Evolutionary conservation across 2,888 invertebrate genomes (phyloP), one percentile per base, ranked within the genome.

Genomic region (Arge pagana): DNA sequence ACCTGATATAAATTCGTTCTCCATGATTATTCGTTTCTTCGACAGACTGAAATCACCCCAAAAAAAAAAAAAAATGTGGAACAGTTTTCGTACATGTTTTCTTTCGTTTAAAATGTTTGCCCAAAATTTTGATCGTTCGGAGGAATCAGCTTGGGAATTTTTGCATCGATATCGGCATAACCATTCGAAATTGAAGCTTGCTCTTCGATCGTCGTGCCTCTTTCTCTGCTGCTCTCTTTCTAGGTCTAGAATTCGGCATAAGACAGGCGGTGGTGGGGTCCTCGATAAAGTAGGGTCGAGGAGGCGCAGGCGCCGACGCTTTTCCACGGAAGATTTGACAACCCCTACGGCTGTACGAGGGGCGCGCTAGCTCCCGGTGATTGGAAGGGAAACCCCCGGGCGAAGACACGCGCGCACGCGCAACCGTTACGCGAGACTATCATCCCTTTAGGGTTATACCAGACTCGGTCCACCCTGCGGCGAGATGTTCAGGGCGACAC

Each of bases 401-500:
- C 64, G 64, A 65, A 65, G 65, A 64, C 23, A 45, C 45, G 23
- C 45, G 45, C 45, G 45, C 45, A 21, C 13, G 33, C 33, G 45
- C 45, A 21, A 21, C 21, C 13, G 11, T 8, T 33, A 48, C 59
- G 62, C 18, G 45, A 31, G 31, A 45, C 45, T 35, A 40, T 11
- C 65, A 67, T 67, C 66, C 71, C 73, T 73, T 72, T 70, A 72
- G 72, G 72, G 72, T 72, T 70, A 70, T 69, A 26, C 24, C 24
- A 31, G 33, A 45, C 45, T 69, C 70, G 76, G 75, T 76, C 74
- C 76, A 76, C 76, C 76, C 76, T 73, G 74, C 74, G 76, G 76
- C 74, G 67, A 74, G 66, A 74, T 72, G 70, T 72, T 72, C 72
- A 72, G 74, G 72, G 76, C 71, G 76, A 76, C 76, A 76, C 76